Evolutionary conservation across 2,113 vertebrate genomes (phyloP), one percentile per base, ranked within the genome.

Genomic region (Polypterus bichir): DNA sequence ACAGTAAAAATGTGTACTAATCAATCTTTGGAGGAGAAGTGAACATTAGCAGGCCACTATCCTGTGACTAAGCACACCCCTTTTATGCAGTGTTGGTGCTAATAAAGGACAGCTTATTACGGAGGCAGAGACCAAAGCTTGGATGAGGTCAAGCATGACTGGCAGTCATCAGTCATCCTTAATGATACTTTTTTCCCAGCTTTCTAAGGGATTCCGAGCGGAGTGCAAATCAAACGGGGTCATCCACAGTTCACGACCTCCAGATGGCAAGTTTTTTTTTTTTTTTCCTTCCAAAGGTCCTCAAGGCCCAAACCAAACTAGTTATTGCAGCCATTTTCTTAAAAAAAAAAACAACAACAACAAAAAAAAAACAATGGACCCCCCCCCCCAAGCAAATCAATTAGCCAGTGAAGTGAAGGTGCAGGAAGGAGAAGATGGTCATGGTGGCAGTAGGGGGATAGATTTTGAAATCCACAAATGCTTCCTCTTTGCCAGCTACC

Each of bases 151-250:
- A 90, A 81, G 82, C 88, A 84, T 88, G 89, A 87, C 86, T 86
- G 86, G 84, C 82, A 87, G 89, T 92, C 88, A 92, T 94, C 91
- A 91, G 85, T 94, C 91, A 94, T 86, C 79, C 84, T 85, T 93
- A 91, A 92, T 92, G 89, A 91, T 89, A 86, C 89, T 91, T 86
- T 87, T 59, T 83, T 80, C 82, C 85, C 77, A 53, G 83, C 84
- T 82, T 87, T 85, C 84, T 79, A 82, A 86, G 86, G 84, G 80
- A 79, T 86, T 84, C 82, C 77, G 81, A 84, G 80, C 86, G 77
- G 85, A 89, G 88, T 86, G 89, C 89, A 91, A 91, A 92, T 92
- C 87, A 86, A 84, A 84, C 68, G 87, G 87, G 92, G 93, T 97
- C 91, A 87, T 83, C 79, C 76, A 80, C 85, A 91, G 92, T 92